Evolutionary conservation across 1,140 invertebrate species (phyloP).

Genomic region (Thalassaphorura encarpata): DNA sequence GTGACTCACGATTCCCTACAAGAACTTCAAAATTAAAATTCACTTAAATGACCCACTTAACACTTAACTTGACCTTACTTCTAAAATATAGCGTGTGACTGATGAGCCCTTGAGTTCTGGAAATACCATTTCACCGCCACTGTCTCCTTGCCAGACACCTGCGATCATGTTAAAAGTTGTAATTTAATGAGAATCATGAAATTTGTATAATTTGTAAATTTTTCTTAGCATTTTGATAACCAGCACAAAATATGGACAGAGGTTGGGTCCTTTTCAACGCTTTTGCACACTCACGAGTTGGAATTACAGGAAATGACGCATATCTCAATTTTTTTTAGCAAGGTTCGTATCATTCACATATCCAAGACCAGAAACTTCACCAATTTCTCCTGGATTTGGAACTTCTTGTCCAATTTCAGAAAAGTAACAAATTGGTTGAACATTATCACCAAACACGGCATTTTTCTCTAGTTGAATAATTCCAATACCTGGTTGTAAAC

Average conservation of each 20-base stretch:
- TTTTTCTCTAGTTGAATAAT: conserved; percentile 37
- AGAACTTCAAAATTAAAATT: no score
- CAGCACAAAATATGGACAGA: conserved; percentile 8
- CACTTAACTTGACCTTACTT: no score
- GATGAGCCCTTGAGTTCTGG: background rate
- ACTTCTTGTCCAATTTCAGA: background rate
- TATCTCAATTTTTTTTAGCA: background rate
- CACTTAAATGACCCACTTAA: no score
- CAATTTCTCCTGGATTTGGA: background rate
- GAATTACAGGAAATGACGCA: conserved; percentile 1
- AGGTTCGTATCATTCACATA: background rate
- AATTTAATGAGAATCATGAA: no score
- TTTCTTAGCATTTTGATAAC: conserved; percentile 12
- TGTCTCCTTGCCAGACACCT: background rate
- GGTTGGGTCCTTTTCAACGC: background rate
- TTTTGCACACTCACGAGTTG: conserved; percentile 4
- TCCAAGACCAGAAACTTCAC: conserved; percentile 11
- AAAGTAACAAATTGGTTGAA: conserved; percentile 38
- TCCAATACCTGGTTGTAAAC: conserved; percentile 37
- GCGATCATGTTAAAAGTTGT: no score
- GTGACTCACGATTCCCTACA: conserved; percentile 6
- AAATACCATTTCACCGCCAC: background rate
- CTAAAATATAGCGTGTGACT: background rate
- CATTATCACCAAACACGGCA: conserved; percentile 36
- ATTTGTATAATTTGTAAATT: no score